A percentile compares a stretch with the other conserved stretches of the same genome.
phyloP scores from a whole-genome alignment of 2,113 vertebrate genomes.

The Caretta caretta region DNA sequence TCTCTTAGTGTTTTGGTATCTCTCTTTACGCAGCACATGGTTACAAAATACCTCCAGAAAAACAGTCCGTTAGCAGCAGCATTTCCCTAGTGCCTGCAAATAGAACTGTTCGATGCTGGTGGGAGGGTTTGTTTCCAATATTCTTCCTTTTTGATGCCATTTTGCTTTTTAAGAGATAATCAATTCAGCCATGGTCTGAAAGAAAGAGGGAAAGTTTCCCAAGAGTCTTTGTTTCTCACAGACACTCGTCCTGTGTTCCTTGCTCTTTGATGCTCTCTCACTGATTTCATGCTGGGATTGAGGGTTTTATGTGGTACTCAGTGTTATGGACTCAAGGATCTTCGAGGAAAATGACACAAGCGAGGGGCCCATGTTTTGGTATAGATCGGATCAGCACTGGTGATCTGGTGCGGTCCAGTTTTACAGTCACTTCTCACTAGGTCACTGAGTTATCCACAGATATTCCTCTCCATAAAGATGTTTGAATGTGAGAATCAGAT shows the following conservation, averaged over 20 bases:
- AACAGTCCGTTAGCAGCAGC: background rate
- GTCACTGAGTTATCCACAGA: background rate
- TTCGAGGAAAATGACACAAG: background rate
- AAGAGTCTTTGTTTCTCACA: conserved; percentile 24
- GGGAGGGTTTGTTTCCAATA: background rate
- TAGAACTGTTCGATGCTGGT: background rate
- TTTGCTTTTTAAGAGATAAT: conserved; percentile 35
- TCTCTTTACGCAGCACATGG: background rate
- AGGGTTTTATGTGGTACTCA: background rate
- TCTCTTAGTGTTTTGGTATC: background rate
- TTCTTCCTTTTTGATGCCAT: background rate
- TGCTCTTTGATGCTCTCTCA: conserved; percentile 13
- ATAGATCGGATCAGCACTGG: background rate
- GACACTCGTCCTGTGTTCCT: conserved; percentile 13
- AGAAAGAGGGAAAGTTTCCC: conserved; percentile 21
- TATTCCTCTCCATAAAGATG: background rate
- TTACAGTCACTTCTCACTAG: background rate
- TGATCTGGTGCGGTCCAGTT: background rate
- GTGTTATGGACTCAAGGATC: conserved; percentile 1
- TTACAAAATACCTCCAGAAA: conserved; percentile 11
- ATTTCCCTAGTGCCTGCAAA: background rate
- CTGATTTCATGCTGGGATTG: conserved; percentile 1
- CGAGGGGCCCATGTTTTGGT: background rate
- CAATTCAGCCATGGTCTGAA: conserved; percentile 34
- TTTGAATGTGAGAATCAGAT: background rate